Conservation (phyloP, 2,888 invertebrate genomes). For the Coremacera marginata region DNA sequence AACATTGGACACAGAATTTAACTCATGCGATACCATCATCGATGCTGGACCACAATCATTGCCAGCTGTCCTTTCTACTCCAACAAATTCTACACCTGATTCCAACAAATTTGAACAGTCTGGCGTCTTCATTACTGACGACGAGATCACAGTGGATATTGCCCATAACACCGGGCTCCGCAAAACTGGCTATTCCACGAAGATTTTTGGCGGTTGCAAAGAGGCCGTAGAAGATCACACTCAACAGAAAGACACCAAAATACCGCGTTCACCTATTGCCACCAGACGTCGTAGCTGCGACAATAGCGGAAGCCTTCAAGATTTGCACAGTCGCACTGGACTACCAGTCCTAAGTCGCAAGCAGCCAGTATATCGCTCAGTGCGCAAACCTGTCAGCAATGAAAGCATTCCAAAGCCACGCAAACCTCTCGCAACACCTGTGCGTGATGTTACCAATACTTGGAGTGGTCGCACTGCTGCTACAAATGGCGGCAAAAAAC, state of each 20-base stretch:
- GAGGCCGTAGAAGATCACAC: not conserved
- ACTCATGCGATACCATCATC: conserved; percentile 39
- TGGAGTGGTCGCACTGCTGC: conserved; percentile 77
- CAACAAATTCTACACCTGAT: conserved; percentile 38
- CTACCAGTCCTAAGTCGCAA: conserved; percentile 62
- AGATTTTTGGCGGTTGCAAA: conserved; percentile 73
- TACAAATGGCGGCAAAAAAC: conserved; percentile 61
- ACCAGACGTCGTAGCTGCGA: conserved; percentile 65
- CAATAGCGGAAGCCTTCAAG: conserved; percentile 62
- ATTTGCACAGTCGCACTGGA: conserved; percentile 59
- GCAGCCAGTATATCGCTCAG: conserved; percentile 67
- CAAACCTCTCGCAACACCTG: conserved; percentile 48
- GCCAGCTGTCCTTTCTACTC: conserved; percentile 55
- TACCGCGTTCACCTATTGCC: conserved; percentile 66
- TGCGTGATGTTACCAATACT: conserved; percentile 76
- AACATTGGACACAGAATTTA: conserved; percentile 54
- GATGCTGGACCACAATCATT: conserved; percentile 61
- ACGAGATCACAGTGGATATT: conserved; percentile 73
- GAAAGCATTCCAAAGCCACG: not conserved
- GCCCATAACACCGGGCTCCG: conserved; percentile 76
- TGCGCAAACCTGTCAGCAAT: conserved; percentile 65
- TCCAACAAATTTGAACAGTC: conserved; percentile 65
- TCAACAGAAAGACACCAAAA: conserved; percentile 66
- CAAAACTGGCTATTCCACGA: conserved; percentile 78
- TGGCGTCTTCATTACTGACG: conserved; percentile 67